Conservation (phyloP, 2,888 invertebrate species). For the Apocheima hispidaria region DNA sequence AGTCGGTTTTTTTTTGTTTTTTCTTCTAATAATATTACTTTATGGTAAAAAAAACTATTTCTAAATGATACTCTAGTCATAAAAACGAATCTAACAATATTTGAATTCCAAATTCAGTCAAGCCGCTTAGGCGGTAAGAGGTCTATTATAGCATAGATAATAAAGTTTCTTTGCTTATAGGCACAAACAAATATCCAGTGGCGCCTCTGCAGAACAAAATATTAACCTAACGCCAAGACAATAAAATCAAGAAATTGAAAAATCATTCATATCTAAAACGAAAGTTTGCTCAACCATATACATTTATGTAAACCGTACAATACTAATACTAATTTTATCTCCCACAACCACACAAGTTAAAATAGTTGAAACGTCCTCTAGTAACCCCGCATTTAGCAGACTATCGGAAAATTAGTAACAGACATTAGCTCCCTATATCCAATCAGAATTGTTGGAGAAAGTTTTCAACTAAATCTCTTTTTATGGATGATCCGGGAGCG, state of each 20-base stretch:
- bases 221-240: too few relatives aligned
- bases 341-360: constrained; percentile 40
- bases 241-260: background rate
- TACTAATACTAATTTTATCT: constrained; percentile 29
- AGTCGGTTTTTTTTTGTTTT: too few relatives aligned
- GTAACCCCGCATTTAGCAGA: constrained; percentile 47
- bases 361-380: constrained; percentile 46
- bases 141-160: too few relatives aligned
- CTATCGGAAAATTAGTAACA: constrained; percentile 52
- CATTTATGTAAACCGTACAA: constrained; percentile 9
- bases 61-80: too few relatives aligned
- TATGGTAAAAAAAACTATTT: too few relatives aligned
- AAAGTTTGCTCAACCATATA: background rate
- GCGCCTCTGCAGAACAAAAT: too few relatives aligned
- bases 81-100: too few relatives aligned
- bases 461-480: constrained; percentile 30
- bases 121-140: too few relatives aligned
- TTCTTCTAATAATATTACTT: too few relatives aligned
- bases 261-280: background rate
- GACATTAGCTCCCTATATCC: constrained; percentile 41
- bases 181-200: too few relatives aligned
- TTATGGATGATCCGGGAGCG: constrained; percentile 22
- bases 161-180: too few relatives aligned
- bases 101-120: too few relatives aligned
- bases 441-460: constrained; percentile 37